These are phyloP conservation scores for Megalonaias nervosa DNA, from an alignment of 1,140 invertebrate genomes.

Conservation along the genomic window DNA sequence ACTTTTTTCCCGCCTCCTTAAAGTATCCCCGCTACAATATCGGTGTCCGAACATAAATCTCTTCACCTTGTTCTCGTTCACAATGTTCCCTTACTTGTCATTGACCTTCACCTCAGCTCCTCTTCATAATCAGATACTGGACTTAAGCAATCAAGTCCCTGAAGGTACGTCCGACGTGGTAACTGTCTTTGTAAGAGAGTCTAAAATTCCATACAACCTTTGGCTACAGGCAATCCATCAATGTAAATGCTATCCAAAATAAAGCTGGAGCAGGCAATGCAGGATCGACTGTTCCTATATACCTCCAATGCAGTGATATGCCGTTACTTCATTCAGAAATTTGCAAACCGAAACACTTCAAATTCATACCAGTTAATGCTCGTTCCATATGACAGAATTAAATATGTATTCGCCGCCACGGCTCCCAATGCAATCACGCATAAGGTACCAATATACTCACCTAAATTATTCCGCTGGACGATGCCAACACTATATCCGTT, in stretches of 20 bases:
- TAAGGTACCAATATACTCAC: no score
- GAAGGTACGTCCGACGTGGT: slow-evolving; percentile 1
- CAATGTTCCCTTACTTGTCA: neutral
- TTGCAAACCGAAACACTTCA: slow-evolving; percentile 1
- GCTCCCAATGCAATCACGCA: no score
- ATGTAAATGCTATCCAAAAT: slow-evolving; percentile 7
- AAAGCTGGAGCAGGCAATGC: neutral
- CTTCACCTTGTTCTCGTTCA: neutral
- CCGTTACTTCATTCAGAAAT: slow-evolving; percentile 1
- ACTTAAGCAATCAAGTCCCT: neutral
- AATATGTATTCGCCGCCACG: no score
- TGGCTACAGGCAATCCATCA: neutral
- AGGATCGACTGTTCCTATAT: neutral
- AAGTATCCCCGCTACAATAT: neutral
- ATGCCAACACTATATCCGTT: no score
- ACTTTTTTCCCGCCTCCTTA: neutral
- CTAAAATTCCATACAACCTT: slow-evolving; percentile 3
- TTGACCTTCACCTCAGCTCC: slow-evolving; percentile 10
- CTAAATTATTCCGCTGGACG: no score
- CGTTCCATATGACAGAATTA: neutral
- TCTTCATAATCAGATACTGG: neutral
- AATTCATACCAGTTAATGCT: slow-evolving; percentile 5
- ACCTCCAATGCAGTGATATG: neutral
- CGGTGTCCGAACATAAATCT: neutral
- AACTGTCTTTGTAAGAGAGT: neutral